Percentiles rank a stretch among this genome's conserved stretches.
These are phyloP conservation scores for Jacana jacana DNA, from an alignment of 2,113 vertebrate species.

Conservation along the genomic window DNA sequence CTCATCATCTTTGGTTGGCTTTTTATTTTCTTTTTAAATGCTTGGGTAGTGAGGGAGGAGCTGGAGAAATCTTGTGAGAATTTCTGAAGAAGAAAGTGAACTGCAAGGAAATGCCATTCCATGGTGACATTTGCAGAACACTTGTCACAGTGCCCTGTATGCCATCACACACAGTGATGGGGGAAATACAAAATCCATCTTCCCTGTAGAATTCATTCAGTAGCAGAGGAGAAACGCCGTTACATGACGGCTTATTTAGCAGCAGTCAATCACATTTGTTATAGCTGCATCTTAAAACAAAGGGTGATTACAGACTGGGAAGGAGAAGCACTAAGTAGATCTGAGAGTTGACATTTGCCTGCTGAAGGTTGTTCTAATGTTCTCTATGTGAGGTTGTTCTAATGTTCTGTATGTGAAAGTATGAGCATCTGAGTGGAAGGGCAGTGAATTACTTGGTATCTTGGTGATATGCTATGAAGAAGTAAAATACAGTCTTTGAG, in stretches of 20 bases:
- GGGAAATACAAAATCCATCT: background rate
- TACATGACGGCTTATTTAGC: background rate
- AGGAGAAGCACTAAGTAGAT: background rate
- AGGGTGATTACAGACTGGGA: background rate
- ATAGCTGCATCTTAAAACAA: background rate
- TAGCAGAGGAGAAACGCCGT: background rate
- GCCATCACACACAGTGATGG: background rate
- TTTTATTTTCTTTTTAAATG: background rate
- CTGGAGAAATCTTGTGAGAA: background rate
- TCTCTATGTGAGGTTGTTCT: background rate
- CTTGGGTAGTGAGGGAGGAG: background rate
- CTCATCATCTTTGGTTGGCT: background rate
- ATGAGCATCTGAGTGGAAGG: background rate
- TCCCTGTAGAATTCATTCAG: background rate
- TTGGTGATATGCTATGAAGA: background rate
- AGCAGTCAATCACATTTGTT: background rate
- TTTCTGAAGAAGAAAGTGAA: background rate
- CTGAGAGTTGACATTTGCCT: background rate
- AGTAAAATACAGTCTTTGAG: background rate
- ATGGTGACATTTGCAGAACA: background rate
- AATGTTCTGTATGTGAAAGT: background rate
- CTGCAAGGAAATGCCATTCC: background rate
- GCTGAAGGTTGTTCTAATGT: background rate
- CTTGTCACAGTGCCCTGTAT: background rate
- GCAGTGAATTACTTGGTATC: background rate